phyloP scores from a whole-genome alignment of 2,113 vertebrate species.

The Zosterops japonicus region DNA sequence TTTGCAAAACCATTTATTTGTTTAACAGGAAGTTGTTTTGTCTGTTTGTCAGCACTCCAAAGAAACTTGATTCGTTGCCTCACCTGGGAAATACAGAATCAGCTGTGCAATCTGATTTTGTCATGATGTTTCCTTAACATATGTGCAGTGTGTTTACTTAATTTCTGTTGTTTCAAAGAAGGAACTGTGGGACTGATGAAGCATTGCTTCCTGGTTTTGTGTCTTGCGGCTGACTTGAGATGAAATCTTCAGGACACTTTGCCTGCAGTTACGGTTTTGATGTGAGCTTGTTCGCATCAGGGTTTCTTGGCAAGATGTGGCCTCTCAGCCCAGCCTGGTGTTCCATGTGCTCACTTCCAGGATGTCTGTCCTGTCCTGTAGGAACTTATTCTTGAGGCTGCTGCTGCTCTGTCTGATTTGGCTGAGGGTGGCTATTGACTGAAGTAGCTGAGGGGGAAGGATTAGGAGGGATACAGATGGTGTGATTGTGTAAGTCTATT shows the following conservation, averaged over 20 bases:
- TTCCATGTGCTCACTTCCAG: not conserved
- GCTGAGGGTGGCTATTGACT: not conserved
- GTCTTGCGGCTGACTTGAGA: not conserved
- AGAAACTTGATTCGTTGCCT: not conserved
- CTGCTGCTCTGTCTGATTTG: not conserved
- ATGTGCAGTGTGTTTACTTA: not conserved
- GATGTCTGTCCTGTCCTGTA: not conserved
- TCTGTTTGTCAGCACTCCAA: not conserved
- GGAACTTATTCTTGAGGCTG: not conserved
- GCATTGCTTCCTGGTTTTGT: slow-evolving; percentile 4
- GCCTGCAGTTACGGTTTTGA: not conserved
- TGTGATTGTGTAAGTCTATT: slow-evolving; percentile 52
- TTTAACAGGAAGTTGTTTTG: not conserved
- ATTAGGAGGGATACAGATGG: slow-evolving; percentile 41
- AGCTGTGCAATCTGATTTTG: not conserved
- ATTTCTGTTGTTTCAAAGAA: not conserved
- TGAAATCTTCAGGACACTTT: not conserved
- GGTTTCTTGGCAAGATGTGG: not conserved
- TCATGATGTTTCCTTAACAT: not conserved
- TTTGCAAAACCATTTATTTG: not conserved
- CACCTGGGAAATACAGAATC: not conserved
- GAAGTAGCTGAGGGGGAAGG: not conserved
- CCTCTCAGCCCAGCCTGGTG: not conserved
- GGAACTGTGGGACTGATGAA: not conserved
- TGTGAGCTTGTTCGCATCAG: not conserved